Base-by-base conservation (phyloP, 2,888 invertebrate species). In the Salticus scenicus region DNA sequence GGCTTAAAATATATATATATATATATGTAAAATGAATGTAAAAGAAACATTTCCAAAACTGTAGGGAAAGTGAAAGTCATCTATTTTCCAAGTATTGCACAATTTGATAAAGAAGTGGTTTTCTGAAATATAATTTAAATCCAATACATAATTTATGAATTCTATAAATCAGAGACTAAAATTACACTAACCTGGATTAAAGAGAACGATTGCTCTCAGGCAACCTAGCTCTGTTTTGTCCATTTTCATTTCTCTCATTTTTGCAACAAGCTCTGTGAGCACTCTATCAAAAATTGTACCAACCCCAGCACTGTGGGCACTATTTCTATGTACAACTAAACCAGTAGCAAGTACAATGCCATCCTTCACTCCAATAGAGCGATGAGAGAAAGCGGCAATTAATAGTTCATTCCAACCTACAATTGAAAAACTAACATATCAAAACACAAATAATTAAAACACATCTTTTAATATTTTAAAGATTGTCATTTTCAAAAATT, bases 231-330 rank as follows among this genome's bases (percentile, higher is more conserved):
- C 98, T 10, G 98, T 95, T 91, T 96, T 95, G 89, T 93, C 98
- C 94, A 99, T 95, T 91, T 95, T 95, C 94, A 99, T 95, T 89
- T 98, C 96, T 89, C 97, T 94, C 97, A 99, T 97, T 93, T 98
- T 98, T 51, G 96, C 94, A 72, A 98, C 97, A 77, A 99, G 93
- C 92, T 99, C 99, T 0, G 97, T 95, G 41, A 98, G 93, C 77
- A 98, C 96, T 89, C 97, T 94, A 92, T 97, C 97, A 92, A 96
- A 98, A 90, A 99, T 98, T 90, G 94, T 94, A 12, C 96, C 96
- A 73, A 98, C 96, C 86, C 98, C 98, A 77, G 97, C 97, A 91
- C 96, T 91, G 87, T 91, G 91, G 24, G 92, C 92, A 82, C 96
- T 95, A 91, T 96, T 95, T 90, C 97, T 94, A 92, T 96, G 95